Base-by-base conservation (phyloP, 2,797 vertebrate genomes). In the Hybognathus amarus region DNA sequence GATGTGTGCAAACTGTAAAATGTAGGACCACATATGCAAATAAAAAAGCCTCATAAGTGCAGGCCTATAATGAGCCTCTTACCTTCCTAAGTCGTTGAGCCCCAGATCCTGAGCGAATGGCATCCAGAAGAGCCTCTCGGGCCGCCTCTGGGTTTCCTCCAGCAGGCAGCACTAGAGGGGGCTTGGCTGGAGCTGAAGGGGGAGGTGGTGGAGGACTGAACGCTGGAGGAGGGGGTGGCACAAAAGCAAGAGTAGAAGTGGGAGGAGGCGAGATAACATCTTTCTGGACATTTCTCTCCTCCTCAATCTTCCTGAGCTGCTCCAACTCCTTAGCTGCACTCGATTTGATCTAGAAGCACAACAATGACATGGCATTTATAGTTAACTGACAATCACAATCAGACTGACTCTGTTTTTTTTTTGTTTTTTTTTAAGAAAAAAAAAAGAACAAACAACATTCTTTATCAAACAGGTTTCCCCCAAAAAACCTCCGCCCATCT, bases 71-170 rank as follows among this genome's bases (percentile, higher is more conserved):
- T 40, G n/a, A 76, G 24, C 11, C 17, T 40, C 38, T 89, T 94
- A 99, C 98, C 97, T 97, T 99, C 93, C 94, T 96, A 79, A 99
- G 91, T 74, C 91, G 94, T 13, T 96, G 95, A 0, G 96, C 96
- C 45, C 96, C 97, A 5, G 95, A 92, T 84, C 98, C 97, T 1
- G 97, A 97, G 82, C 97, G 97, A 87, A 99, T 99, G 66, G 97
- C 97, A 45, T 98, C 97, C 94, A 99, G 77, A 61, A 99, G 90
- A 52, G 96, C 97, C 88, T 96, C 94, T 83, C 97, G 94, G 77
- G 95, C 92, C 11, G 93, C 86, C 54, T 42, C 91, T 6, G 93
- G 79, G 85, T 91, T 92, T 69, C 87, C 81, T 70, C 89, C 83
- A 54, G 89, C 75, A 9, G 24, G 45, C 6, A 85, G 45, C 87